A percentile compares a stretch with the other conserved stretches of the same genome.
These are phyloP conservation scores for Bicyclus anynana DNA, from an alignment of 1,140 invertebrate species.

Conservation along the genomic window DNA sequence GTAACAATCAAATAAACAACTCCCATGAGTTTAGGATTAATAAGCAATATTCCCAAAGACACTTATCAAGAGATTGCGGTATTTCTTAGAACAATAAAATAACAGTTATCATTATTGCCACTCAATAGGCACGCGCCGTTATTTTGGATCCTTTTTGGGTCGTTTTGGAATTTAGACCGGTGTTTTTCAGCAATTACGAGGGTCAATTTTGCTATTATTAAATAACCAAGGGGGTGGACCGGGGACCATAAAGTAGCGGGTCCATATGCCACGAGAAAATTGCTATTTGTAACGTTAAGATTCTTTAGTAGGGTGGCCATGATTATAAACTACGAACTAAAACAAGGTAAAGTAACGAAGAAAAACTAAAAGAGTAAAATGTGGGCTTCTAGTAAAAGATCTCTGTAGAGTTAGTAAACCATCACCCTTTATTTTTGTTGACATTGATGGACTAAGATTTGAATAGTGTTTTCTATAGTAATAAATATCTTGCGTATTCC, in stretches of 20 bases:
- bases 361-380: no score
- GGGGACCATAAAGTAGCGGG: conserved; percentile 39
- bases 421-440: no score
- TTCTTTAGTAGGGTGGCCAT: conserved; percentile 26
- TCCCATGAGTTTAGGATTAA: no score
- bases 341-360: background rate
- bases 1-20: no score
- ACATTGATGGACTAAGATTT: no score
- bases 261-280: conserved; percentile 43
- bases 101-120: conserved; percentile 14
- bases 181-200: conserved; percentile 22
- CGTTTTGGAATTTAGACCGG: background rate
- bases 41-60: no score
- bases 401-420: no score
- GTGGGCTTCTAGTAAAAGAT: no score
- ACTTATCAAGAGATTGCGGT: background rate
- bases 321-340: background rate
- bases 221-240: conserved; percentile 25
- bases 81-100: background rate
- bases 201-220: conserved; percentile 23
- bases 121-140: conserved; percentile 30
- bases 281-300: conserved; percentile 25
- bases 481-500: no score
- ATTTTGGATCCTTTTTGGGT: conserved; percentile 10
- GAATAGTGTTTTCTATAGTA: no score